Percentiles rank a stretch among this genome's conserved stretches.
These are phyloP conservation scores for Paramacrobiotus metropolitanus DNA, from an alignment of 1,140 invertebrate species.

Conservation along the genomic window DNA sequence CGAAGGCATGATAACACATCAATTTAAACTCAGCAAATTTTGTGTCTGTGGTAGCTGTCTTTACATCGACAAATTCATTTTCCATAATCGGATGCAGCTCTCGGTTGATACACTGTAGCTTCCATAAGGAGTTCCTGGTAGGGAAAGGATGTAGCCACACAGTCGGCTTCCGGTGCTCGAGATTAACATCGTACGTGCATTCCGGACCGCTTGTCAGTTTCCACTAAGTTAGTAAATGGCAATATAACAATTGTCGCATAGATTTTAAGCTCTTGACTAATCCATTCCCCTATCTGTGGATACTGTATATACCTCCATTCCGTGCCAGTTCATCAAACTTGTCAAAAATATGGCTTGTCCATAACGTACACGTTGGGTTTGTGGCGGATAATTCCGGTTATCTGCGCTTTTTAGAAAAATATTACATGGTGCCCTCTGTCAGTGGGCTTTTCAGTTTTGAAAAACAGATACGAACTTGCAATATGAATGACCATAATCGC, in stretches of 20 bases:
- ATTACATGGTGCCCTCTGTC: too few relatives aligned
- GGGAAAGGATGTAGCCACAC: background rate
- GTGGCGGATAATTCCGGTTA: background rate
- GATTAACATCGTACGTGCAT: background rate
- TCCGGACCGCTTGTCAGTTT: background rate
- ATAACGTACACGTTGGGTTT: background rate
- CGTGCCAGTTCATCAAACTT: background rate
- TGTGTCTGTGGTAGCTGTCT: too few relatives aligned
- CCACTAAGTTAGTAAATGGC: constrained; percentile 1
- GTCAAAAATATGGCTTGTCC: background rate
- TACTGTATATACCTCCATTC: background rate
- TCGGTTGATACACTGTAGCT: background rate
- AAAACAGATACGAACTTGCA: too few relatives aligned
- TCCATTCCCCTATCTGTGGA: too few relatives aligned
- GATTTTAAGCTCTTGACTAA: too few relatives aligned
- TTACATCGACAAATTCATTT: background rate
- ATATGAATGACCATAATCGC: too few relatives aligned
- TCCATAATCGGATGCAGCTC: background rate
- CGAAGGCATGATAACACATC: too few relatives aligned
- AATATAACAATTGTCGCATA: too few relatives aligned
- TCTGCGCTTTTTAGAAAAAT: too few relatives aligned
- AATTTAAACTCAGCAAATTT: too few relatives aligned
- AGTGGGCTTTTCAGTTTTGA: too few relatives aligned
- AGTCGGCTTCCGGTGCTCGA: background rate
- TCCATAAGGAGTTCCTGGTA: background rate